Conservation (phyloP, 2,888 invertebrate genomes). For the Myathropa florea region DNA sequence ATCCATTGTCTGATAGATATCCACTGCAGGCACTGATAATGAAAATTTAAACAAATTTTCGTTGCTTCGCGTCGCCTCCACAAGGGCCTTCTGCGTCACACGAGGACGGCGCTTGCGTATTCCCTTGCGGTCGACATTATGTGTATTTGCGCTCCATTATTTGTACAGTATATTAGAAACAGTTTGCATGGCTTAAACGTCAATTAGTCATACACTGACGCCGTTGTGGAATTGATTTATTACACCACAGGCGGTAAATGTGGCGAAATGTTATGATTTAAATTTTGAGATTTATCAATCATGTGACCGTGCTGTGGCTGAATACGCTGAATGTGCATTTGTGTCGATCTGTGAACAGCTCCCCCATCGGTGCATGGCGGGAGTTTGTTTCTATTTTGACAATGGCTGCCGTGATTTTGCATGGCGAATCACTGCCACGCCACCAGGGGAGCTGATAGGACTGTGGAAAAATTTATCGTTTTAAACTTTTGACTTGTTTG, state of each 20-base stretch:
- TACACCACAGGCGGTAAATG: slow-evolving; percentile 29
- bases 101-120: neutral
- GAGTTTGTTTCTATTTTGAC: neutral
- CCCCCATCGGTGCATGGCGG: neutral
- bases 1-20: neutral
- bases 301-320: neutral
- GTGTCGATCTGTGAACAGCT: neutral
- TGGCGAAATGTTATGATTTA: slow-evolving; percentile 15
- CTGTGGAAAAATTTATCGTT: slow-evolving; percentile 31
- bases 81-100: neutral
- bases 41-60: slow-evolving; percentile 28
- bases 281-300: neutral
- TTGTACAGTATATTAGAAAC: slow-evolving; percentile 54
- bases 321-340: neutral
- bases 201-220: slow-evolving; percentile 65
- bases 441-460: slow-evolving; percentile 34
- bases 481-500: slow-evolving; percentile 30
- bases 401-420: neutral
- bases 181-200: slow-evolving; percentile 31
- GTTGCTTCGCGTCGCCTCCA: neutral
- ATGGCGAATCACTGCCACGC: neutral
- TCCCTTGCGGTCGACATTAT: neutral
- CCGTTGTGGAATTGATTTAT: slow-evolving; percentile 59
- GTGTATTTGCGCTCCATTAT: slow-evolving; percentile 43
- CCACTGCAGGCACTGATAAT: neutral